Evolutionary conservation across 2,113 vertebrate genomes (phyloP).

Genomic region (Suricata suricatta): DNA sequence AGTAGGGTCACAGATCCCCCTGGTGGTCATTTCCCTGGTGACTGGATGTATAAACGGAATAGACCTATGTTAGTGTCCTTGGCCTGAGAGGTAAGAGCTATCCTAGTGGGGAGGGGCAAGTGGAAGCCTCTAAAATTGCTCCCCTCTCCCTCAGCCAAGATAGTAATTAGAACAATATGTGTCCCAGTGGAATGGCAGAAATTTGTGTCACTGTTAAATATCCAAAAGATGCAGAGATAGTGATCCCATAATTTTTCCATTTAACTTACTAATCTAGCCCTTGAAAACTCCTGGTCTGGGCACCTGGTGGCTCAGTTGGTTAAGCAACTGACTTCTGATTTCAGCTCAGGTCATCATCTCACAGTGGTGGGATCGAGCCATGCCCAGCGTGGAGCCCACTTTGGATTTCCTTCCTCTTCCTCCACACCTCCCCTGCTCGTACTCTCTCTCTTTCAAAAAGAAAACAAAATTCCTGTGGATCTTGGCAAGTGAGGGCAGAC

Average conservation of each 20-base stretch:
- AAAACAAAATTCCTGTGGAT: not conserved
- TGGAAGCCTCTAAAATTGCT: not conserved
- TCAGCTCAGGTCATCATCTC: no score
- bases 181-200: not conserved
- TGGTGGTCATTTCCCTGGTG: not conserved
- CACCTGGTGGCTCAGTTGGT: no score
- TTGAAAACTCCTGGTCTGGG: not conserved
- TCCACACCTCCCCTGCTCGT: no score
- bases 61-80: not conserved
- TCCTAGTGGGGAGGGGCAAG: not conserved
- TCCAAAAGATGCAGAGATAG: no score
- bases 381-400: no score
- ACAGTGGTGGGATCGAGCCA: no score
- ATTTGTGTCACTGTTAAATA: no score
- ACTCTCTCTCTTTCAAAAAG: no score
- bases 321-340: no score
- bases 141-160: not conserved
- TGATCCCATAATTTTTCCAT: not conserved
- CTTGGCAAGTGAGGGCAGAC: not conserved
- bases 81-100: not conserved
- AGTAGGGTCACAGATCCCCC: not conserved
- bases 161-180: not conserved
- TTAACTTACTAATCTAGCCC: not conserved
- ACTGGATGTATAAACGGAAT: not conserved
- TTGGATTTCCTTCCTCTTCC: no score